These are phyloP conservation scores for Catocala fraxini DNA, from an alignment of 2,888 invertebrate genomes.

Conservation along the genomic window DNA sequence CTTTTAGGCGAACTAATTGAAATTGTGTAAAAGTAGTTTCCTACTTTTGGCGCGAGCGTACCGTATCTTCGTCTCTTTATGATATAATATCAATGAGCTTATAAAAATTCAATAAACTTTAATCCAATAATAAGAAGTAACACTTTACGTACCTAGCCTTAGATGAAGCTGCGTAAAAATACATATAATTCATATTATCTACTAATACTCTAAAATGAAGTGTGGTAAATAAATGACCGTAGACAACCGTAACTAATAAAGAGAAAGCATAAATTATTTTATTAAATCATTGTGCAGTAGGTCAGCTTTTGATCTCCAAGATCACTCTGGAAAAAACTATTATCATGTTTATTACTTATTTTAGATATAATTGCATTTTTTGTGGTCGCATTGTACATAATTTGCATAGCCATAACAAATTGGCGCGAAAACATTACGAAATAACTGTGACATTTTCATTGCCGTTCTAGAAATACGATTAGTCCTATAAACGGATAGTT, in stretches of 20 bases:
- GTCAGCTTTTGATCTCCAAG: constrained; percentile 31
- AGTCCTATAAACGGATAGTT: constrained; percentile 10
- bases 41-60: too few species aligned
- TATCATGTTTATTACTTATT: constrained; percentile 37
- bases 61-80: too few species aligned
- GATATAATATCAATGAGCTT: too few species aligned
- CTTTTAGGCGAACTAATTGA: too few species aligned
- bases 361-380: constrained; percentile 29
- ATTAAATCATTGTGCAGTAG: constrained; percentile 29
- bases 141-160: too few species aligned
- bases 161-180: too few species aligned
- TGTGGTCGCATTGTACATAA: constrained; percentile 18
- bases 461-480: constrained; percentile 1
- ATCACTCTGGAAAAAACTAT: constrained; percentile 26
- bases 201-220: neutral
- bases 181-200: too few species aligned
- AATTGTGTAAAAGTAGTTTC: too few species aligned
- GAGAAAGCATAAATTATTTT: constrained; percentile 30
- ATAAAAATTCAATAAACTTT: too few species aligned
- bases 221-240: constrained; percentile 16
- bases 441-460: constrained; percentile 21
- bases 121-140: too few species aligned
- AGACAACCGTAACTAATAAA: constrained; percentile 23
- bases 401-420: constrained; percentile 37
- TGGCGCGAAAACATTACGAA: constrained; percentile 27